phyloP scores from a whole-genome alignment of 2,113 vertebrate genomes.

The Mustela lutreola region DNA sequence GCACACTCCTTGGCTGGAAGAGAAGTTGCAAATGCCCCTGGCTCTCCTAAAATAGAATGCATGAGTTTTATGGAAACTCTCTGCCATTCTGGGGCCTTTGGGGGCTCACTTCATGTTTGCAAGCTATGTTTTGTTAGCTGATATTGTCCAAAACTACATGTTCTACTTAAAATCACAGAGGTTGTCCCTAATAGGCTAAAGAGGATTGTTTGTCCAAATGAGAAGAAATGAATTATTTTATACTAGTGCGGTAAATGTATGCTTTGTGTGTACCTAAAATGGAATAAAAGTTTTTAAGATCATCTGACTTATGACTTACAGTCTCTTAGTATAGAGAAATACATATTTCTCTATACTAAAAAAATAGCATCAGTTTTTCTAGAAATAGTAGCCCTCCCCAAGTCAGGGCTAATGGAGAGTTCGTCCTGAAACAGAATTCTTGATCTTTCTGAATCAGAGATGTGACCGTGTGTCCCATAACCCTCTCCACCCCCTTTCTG shows the following conservation, averaged over 20 bases:
- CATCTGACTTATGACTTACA: background rate
- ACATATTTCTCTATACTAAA: background rate
- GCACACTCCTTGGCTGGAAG: background rate
- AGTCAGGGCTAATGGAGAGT: background rate
- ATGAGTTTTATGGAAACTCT: background rate
- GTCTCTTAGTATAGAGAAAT: background rate
- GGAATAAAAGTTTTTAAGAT: background rate
- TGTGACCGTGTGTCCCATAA: fast-evolving
- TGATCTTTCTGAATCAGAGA: background rate
- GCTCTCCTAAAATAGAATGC: background rate
- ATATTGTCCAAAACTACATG: background rate
- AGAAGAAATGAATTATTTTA: constrained; percentile 53
- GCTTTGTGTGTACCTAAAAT: background rate
- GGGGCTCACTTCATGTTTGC: background rate
- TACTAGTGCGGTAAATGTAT: background rate
- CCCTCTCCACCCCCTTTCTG: fast-evolving
- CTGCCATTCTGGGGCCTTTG: background rate
- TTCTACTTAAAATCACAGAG: background rate
- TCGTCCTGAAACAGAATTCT: background rate
- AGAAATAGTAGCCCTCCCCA: background rate
- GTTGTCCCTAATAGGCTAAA: background rate
- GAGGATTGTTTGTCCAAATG: background rate
- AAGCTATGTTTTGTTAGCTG: background rate
- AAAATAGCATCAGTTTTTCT: background rate
- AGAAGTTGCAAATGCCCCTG: background rate